These are phyloP conservation scores for Eunapius fragilis DNA, from an alignment of 37 sponge, comb jelly and placozoan species.

Conservation along the genomic window DNA sequence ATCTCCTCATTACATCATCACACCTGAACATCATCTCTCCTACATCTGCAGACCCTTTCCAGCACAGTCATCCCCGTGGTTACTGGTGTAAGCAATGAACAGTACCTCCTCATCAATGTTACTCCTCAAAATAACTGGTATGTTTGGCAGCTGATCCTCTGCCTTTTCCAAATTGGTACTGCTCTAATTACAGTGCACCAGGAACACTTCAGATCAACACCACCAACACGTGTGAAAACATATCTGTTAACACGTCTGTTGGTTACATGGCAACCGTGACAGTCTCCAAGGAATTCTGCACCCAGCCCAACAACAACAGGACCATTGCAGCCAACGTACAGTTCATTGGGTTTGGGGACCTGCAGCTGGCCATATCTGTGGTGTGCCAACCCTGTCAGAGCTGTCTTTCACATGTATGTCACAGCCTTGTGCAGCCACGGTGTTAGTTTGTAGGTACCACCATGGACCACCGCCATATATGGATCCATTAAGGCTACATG, in stretches of 20 bases:
- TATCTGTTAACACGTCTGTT: constrained; percentile 27
- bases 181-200: constrained; percentile 28
- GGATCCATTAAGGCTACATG: too few species aligned
- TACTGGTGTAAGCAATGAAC: not conserved
- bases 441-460: too few species aligned
- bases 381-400: constrained; percentile 37
- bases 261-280: constrained; percentile 27
- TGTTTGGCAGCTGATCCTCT: too few species aligned
- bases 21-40: too few species aligned
- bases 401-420: not conserved
- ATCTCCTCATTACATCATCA: too few species aligned
- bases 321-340: constrained; percentile 11
- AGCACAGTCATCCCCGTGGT: not conserved
- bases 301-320: not conserved
- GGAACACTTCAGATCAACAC: constrained; percentile 12
- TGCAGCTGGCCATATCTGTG: constrained; percentile 32
- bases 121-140: constrained; percentile 20
- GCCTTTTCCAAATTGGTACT: not conserved
- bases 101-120: not conserved
- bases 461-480: too few species aligned
- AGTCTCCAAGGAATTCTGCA: constrained; percentile 43
- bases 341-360: constrained; percentile 82
- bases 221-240: constrained; percentile 23
- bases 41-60: too few species aligned
- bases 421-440: too few species aligned